Percentiles rank a stretch among this genome's conserved stretches.
phyloP scores from a whole-genome alignment of 2,888 invertebrate genomes.

The Tanytarsus gracilentus region DNA sequence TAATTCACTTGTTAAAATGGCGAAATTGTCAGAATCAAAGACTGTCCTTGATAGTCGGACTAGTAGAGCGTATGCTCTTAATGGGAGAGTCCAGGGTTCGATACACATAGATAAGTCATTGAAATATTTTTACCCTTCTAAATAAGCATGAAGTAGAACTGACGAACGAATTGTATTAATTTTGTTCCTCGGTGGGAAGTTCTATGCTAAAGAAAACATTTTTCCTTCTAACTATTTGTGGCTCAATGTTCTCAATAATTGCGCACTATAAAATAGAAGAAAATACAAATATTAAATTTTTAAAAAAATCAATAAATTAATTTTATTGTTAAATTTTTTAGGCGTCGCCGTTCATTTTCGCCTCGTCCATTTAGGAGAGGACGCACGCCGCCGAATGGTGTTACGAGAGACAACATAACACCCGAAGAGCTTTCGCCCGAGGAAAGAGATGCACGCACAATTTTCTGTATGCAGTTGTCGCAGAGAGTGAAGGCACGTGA shows the following conservation, averaged over 20 bases:
- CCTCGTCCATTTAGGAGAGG: slow-evolving; percentile 41
- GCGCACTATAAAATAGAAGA: too few species aligned
- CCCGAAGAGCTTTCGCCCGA: slow-evolving; percentile 79
- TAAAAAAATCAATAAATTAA: neutral
- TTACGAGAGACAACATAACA: slow-evolving; percentile 50
- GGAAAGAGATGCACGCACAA: slow-evolving; percentile 96
- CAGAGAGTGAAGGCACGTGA: slow-evolving; percentile 89
- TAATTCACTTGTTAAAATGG: neutral
- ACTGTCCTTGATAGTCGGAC: too few species aligned
- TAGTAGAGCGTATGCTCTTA: too few species aligned
- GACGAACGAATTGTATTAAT: slow-evolving; percentile 10
- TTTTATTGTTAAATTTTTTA: slow-evolving; percentile 3
- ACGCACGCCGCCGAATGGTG: slow-evolving; percentile 46
- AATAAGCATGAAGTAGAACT: slow-evolving; percentile 7
- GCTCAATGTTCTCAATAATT: too few species aligned
- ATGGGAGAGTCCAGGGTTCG: too few species aligned
- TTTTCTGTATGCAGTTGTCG: slow-evolving; percentile 97
- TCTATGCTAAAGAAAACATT: neutral
- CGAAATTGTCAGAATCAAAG: too few species aligned
- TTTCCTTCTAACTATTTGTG: neutral
- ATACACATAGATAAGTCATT: too few species aligned
- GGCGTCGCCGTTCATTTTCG: slow-evolving; percentile 40
- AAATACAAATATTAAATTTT: neutral
- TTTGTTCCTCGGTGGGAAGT: slow-evolving; percentile 18
- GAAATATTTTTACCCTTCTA: neutral